phyloP scores from a whole-genome alignment of 2,797 vertebrate genomes.

The Bradypodion pumilum region DNA sequence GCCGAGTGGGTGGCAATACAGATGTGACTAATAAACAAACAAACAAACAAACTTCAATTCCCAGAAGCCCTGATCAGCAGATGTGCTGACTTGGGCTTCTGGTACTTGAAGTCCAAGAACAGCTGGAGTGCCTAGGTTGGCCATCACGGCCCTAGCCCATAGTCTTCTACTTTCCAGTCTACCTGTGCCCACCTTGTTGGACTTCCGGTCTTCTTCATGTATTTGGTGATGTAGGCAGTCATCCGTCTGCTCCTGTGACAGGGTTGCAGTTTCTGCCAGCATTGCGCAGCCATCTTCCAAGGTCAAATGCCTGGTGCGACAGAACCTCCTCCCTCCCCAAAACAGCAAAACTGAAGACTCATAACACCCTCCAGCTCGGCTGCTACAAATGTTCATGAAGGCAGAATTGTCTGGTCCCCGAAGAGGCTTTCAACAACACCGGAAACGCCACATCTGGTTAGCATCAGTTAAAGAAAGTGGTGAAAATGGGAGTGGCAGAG shows the following conservation, averaged over 20 bases:
- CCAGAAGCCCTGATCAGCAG: no score
- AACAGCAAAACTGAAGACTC: fast-evolving
- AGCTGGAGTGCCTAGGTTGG: no score
- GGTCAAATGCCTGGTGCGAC: neutral
- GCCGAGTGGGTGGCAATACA: no score
- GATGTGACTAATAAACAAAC: no score
- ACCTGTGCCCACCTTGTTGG: no score
- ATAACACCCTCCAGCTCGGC: slow-evolving; percentile 6
- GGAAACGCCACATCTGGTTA: neutral
- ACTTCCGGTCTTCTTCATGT: no score
- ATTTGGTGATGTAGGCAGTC: no score
- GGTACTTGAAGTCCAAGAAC: no score
- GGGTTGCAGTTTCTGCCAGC: fast-evolving
- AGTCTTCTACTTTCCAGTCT: no score
- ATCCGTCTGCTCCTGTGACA: neutral
- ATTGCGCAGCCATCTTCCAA: fast-evolving
- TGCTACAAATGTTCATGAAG: neutral
- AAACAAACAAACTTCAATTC: no score
- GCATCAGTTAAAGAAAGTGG: neutral
- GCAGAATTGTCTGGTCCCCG: neutral
- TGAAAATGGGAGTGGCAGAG: neutral
- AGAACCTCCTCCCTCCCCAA: neutral
- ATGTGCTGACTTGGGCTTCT: no score
- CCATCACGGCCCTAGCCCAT: no score
- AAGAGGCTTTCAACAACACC: slow-evolving; percentile 19